These are phyloP conservation scores for Aricia agestis DNA, from an alignment of 1,140 invertebrate genomes.

Conservation along the genomic window DNA sequence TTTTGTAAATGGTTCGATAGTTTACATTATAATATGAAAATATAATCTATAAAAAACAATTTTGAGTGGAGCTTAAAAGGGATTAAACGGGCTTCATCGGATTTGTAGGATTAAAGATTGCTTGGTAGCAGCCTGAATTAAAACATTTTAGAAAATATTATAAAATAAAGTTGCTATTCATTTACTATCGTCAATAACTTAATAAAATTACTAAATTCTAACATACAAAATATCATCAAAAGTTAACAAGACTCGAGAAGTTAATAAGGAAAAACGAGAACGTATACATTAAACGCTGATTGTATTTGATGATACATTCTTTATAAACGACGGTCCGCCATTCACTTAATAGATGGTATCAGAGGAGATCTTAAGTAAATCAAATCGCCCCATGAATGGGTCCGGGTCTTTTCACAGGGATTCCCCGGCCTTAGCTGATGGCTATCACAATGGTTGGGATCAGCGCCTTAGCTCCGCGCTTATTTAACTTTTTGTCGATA, in stretches of 20 bases:
- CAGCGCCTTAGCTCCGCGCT: constrained; percentile 64
- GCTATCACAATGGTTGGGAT: constrained; percentile 70
- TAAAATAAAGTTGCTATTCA: too few relatives aligned
- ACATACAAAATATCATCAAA: background rate
- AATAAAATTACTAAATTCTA: too few relatives aligned
- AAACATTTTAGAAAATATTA: too few relatives aligned
- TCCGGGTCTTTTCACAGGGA: constrained; percentile 61
- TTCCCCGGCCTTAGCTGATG: constrained; percentile 53
- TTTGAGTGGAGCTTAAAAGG: too few relatives aligned
- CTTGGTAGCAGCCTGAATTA: too few relatives aligned
- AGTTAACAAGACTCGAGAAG: constrained; percentile 1
- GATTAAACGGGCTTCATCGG: too few relatives aligned
- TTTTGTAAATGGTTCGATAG: too few relatives aligned
- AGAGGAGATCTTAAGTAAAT: constrained; percentile 74
- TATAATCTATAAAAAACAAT: too few relatives aligned
- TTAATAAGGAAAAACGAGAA: constrained; percentile 1
- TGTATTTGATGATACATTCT: constrained; percentile 46
- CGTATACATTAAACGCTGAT: constrained; percentile 28
- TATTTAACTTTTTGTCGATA: constrained; percentile 61
- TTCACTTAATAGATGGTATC: constrained; percentile 71
- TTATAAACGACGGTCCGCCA: constrained; percentile 28
- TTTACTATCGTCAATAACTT: too few relatives aligned
- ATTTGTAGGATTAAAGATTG: too few relatives aligned
- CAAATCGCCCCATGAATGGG: constrained; percentile 74
- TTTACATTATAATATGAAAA: too few relatives aligned